Conservation (phyloP, 2,113 vertebrate genomes). For the Apaloderma vittatum region DNA sequence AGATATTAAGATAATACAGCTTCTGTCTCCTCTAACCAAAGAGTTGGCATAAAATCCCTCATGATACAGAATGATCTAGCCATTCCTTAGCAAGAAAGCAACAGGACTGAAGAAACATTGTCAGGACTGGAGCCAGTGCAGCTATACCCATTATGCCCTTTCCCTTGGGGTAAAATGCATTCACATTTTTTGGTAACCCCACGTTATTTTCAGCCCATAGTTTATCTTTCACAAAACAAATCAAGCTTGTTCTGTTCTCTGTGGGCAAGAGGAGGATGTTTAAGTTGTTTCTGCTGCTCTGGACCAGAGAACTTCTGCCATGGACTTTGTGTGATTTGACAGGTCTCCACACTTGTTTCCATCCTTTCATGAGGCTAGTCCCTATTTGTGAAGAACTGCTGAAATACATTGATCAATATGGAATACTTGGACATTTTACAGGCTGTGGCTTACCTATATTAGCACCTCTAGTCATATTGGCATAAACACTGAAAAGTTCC, state of each 20-base stretch:
- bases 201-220: not conserved
- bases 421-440: not conserved
- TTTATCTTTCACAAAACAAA: not conserved
- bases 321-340: not conserved
- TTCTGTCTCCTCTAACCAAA: not conserved
- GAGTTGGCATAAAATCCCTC: accelerated
- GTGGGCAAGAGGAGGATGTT: not conserved
- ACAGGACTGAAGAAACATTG: not conserved
- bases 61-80: not conserved
- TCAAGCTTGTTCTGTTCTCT: not conserved
- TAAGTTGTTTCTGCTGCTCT: not conserved
- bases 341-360: not conserved
- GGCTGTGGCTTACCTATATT: not conserved
- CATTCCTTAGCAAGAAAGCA: not conserved
- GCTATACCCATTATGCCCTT: not conserved
- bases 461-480: not conserved
- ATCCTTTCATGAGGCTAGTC: not conserved
- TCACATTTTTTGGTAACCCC: not conserved
- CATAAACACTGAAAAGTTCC: not conserved
- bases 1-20: not conserved
- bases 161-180: not conserved
- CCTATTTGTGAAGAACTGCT: not conserved
- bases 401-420: not conserved
- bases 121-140: not conserved
- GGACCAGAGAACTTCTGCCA: not conserved